Evolutionary conservation across 2,888 invertebrate species (phyloP).

Genomic region (Taphrorychus bicolor): DNA sequence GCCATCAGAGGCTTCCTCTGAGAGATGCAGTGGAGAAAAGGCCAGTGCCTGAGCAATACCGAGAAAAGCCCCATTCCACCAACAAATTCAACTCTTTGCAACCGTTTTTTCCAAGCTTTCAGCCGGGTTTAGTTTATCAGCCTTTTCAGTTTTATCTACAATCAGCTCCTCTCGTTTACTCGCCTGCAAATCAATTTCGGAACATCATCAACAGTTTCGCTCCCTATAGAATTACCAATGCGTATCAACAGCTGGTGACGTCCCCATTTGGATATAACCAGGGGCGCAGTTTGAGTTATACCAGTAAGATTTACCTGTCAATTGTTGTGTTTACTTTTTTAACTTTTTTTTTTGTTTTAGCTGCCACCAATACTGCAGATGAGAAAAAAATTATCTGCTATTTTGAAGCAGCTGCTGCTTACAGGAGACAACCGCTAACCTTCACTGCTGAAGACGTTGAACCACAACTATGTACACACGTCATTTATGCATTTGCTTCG

Average conservation of each 20-base stretch:
- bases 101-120: background rate
- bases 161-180: slow-evolving; percentile 43
- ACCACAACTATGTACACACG: slow-evolving; percentile 73
- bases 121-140: slow-evolving; percentile 9
- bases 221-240: slow-evolving; percentile 52
- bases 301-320: too few species aligned
- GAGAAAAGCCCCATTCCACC: slow-evolving; percentile 25
- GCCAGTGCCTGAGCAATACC: slow-evolving; percentile 58
- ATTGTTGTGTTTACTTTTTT: too few species aligned
- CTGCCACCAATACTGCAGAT: background rate
- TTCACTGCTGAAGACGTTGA: slow-evolving; percentile 72
- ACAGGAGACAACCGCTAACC: slow-evolving; percentile 71
- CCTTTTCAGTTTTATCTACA: slow-evolving; percentile 13
- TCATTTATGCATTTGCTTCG: slow-evolving; percentile 76
- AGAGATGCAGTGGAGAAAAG: slow-evolving; percentile 75
- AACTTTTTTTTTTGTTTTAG: background rate
- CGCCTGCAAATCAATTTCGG: slow-evolving; percentile 49
- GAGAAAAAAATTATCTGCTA: slow-evolving; percentile 70
- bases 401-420: slow-evolving; percentile 71
- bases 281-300: slow-evolving; percentile 40
- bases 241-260: slow-evolving; percentile 50
- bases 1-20: slow-evolving; percentile 67
- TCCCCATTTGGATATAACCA: slow-evolving; percentile 41
- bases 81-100: background rate
- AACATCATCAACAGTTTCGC: slow-evolving; percentile 45